These are phyloP conservation scores for Dicerorhinus sumatrensis DNA, from an alignment of 2,113 vertebrate genomes.

Conservation along the genomic window DNA sequence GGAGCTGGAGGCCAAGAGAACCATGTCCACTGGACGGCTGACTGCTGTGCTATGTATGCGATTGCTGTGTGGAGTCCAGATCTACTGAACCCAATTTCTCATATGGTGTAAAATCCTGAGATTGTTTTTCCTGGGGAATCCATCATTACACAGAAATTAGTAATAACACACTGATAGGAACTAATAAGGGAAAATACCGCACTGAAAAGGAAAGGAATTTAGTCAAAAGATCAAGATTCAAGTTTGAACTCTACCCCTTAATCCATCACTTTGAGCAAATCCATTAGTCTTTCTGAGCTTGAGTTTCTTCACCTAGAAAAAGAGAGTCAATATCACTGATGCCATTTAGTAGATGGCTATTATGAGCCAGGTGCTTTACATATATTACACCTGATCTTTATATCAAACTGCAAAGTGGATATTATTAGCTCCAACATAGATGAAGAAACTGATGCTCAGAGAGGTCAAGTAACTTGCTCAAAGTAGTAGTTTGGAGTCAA, in stretches of 20 bases:
- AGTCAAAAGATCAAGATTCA: not conserved
- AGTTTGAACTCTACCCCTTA: not conserved
- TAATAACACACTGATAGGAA: not conserved
- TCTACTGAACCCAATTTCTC: not conserved
- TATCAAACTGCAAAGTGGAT: not conserved
- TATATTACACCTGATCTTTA: not conserved
- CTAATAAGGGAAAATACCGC: not conserved
- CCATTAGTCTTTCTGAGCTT: not conserved
- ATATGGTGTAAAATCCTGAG: not conserved
- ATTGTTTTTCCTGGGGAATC: not conserved
- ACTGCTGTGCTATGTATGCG: fast-evolving
- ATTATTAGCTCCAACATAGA: not conserved
- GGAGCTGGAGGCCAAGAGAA: not conserved
- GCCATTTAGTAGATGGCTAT: not conserved
- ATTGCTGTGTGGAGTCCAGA: not conserved
- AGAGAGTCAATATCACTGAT: not conserved
- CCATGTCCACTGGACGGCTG: not conserved
- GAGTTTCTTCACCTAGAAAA: not conserved
- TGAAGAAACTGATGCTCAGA: not conserved
- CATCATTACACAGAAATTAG: not conserved
- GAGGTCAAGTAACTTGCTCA: not conserved
- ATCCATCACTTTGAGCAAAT: not conserved
- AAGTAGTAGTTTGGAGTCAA: not conserved
- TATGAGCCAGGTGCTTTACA: not conserved
- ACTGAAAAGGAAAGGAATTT: not conserved